Base-by-base conservation (phyloP, 2,888 invertebrate genomes). In the Ichneumon xanthorius region DNA sequence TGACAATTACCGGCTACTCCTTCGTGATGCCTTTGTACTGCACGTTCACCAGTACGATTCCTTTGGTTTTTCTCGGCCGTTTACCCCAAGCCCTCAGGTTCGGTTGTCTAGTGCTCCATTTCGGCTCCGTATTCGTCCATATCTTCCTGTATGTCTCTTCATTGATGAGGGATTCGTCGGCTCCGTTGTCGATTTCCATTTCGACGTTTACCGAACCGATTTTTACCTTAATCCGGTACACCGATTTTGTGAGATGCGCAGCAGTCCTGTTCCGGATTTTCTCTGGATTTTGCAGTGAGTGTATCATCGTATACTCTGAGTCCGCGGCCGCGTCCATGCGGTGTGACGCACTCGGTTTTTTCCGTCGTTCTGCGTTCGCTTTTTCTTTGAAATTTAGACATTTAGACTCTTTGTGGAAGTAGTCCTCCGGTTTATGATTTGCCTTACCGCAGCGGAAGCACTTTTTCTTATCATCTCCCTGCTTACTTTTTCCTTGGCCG, bases 361-460 rank as follows among this genome's bases (percentile, higher is more conserved):
- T 4, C 50, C n/a, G 11, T 50, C 50, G 16, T 7, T 16, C n/a
- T n/a, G 45, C 30, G 48, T 19, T n/a, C 7, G 9, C 30, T 40
- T 67, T n/a, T 67, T 30, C 11, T 67, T 67, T 2, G 67, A n/a
- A n/a, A 67, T 22, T n/a, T n/a, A n/a, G n/a, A n/a, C 79, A 79
- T 53, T 79, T 71, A 14, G 33, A 50, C 14, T 79, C 45, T 79
- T 79, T 71, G 22, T 70, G 70, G 50, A 79, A 79, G 55, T 71
- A 79, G 11, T 79, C 40, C n/a, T 79, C 79, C n/a, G 50, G 68
- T 9, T 19, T n/a, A n/a, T 30, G 71, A 48, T 79, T 79, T n/a
- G n/a, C 50, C 37, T 71, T 58, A 53, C 79, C 71, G 26, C 71
- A 79, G 19, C 79, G 68, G 45, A 70, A 71, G 55, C 79, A 79